Evolutionary conservation across 2,888 invertebrate genomes (phyloP).

Genomic region (Meiosimyza platycephala): DNA sequence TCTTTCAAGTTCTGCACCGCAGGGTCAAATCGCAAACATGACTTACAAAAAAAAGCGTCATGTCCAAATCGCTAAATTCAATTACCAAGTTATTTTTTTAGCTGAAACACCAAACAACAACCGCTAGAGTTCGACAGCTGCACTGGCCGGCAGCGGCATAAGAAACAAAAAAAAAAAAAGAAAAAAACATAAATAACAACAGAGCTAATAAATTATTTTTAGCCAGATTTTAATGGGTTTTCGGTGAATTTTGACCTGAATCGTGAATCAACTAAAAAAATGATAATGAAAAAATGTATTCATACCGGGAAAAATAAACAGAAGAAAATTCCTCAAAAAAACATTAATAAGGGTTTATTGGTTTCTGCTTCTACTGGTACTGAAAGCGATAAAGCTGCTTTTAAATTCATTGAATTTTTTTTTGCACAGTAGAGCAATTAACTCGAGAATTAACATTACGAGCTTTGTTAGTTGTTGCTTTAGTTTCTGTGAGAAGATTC

Average conservation of each 20-base stretch:
- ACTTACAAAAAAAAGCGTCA: conserved; percentile 9
- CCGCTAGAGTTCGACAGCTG: conserved; percentile 47
- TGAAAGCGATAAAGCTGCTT: conserved; percentile 13
- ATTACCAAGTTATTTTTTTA: conserved; percentile 54
- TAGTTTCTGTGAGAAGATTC: too few relatives aligned
- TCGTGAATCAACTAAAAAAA: conserved; percentile 35
- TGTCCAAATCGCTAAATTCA: conserved; percentile 53
- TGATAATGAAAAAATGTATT: background rate
- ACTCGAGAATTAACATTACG: too few relatives aligned
- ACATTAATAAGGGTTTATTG: conserved; percentile 4
- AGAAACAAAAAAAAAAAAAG: conserved; percentile 11
- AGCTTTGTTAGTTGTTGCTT: too few relatives aligned
- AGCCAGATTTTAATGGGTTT: conserved; percentile 8
- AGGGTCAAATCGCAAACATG: conserved; percentile 16
- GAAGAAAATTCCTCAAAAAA: conserved; percentile 1
- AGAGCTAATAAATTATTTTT: conserved; percentile 38
- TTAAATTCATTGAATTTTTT: conserved; percentile 21
- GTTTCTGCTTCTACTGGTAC: background rate
- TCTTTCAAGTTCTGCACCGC: background rate
- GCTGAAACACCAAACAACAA: conserved; percentile 43
- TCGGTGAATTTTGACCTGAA: conserved; percentile 39
- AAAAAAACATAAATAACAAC: conserved; percentile 12
- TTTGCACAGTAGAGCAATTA: background rate
- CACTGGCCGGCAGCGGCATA: conserved; percentile 23
- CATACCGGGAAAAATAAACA: background rate